phyloP scores from a whole-genome alignment of 2,888 invertebrate species.

The Euphydryas editha region DNA sequence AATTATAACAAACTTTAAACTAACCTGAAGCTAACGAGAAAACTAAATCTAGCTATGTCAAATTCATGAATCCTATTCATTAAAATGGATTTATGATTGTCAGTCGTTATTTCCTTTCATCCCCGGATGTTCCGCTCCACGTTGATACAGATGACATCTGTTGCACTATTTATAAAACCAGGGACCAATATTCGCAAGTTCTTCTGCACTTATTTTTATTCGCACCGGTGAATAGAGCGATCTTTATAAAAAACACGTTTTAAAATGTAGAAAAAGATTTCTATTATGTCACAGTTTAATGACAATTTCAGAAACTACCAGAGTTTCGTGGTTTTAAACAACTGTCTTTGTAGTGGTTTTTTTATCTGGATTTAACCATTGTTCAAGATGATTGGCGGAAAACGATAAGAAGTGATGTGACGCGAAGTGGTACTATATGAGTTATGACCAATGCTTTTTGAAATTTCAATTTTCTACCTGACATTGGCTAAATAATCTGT shows the following conservation, averaged over 20 bases:
- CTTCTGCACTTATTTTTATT: conserved; percentile 12
- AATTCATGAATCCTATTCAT: conserved; percentile 24
- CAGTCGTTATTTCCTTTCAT: conserved; percentile 35
- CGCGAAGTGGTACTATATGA: no score
- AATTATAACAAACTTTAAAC: not conserved
- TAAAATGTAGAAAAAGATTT: not conserved
- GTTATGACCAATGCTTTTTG: no score
- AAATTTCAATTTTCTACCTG: no score
- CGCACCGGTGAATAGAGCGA: not conserved
- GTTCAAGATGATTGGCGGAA: no score
- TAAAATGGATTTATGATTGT: conserved; percentile 29
- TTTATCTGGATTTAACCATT: no score
- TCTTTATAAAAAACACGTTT: not conserved
- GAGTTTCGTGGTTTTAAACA: not conserved
- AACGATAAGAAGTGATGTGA: no score
- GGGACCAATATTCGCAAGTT: conserved; percentile 17
- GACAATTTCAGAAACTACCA: not conserved
- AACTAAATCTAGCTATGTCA: conserved; percentile 1
- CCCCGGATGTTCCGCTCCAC: conserved; percentile 44
- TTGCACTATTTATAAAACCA: conserved; percentile 41
- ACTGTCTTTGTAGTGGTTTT: not conserved
- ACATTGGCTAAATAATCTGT: no score
- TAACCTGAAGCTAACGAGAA: not conserved
- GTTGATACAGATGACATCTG: conserved; percentile 45
- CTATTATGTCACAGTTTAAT: not conserved